Percentiles rank a stretch among this genome's conserved stretches.
These are phyloP conservation scores for roundworm (Caenorhabditis elegans) DNA, from an alignment of 1,140 invertebrate genomes.

Conservation along the genomic window WBcel235 BX284602.5:6264001-6264500, in stretches of 20 bases:
- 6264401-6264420: neutral
- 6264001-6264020: neutral
- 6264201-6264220: neutral
- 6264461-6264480: neutral
- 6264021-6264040: constrained; percentile 14
- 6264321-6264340: neutral
- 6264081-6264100: neutral
- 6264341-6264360: neutral
- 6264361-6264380: neutral
- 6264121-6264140: neutral
- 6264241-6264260: neutral
- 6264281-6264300: too few species aligned
- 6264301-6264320: neutral
- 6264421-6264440: constrained; percentile 10
- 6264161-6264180: neutral
- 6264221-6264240: constrained; percentile 6
- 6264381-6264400: neutral
- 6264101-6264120: neutral
- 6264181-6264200: neutral
- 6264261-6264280: too few species aligned
- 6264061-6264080: neutral
- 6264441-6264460: neutral
- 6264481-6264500: neutral
- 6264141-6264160: neutral
- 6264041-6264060: constrained; percentile 5